These are phyloP conservation scores for Leptinotarsa haldemani DNA, from an alignment of 2,888 invertebrate species.

Conservation along the genomic window DNA sequence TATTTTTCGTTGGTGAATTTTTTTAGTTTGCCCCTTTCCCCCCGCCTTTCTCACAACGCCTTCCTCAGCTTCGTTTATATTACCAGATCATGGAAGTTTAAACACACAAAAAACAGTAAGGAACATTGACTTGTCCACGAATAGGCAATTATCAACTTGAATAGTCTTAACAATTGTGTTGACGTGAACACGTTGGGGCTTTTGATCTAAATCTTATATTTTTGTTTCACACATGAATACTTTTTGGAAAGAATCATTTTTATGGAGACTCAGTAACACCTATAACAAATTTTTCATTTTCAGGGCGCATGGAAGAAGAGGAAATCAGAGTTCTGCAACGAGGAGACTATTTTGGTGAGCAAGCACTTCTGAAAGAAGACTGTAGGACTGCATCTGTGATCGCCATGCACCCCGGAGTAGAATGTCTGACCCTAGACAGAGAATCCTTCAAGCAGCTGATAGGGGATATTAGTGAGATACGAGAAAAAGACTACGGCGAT, in stretches of 20 bases:
- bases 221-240: too few relatives aligned
- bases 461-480: constrained; percentile 79
- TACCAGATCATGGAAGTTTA: too few relatives aligned
- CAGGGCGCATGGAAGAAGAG: constrained; percentile 65
- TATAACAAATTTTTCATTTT: too few relatives aligned
- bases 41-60: too few relatives aligned
- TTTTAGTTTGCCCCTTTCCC: too few relatives aligned
- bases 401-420: constrained; percentile 71
- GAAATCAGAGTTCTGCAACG: constrained; percentile 70
- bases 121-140: too few relatives aligned
- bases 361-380: constrained; percentile 75
- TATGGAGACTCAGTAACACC: too few relatives aligned
- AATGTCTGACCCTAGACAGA: constrained; percentile 76
- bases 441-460: constrained; percentile 81
- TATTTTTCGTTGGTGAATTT: too few relatives aligned
- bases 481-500: constrained; percentile 81
- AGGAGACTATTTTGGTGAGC: constrained; percentile 77
- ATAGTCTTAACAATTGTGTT: not conserved
- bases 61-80: too few relatives aligned
- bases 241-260: too few relatives aligned
- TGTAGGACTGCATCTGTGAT: constrained; percentile 77
- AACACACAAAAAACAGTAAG: too few relatives aligned
- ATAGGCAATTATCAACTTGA: not conserved
- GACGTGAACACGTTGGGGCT: not conserved
- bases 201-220: not conserved